Evolutionary conservation across 2,797 vertebrate genomes (phyloP), one percentile per base, ranked within the genome.

Genomic region (Sebastes itinus): DNA sequence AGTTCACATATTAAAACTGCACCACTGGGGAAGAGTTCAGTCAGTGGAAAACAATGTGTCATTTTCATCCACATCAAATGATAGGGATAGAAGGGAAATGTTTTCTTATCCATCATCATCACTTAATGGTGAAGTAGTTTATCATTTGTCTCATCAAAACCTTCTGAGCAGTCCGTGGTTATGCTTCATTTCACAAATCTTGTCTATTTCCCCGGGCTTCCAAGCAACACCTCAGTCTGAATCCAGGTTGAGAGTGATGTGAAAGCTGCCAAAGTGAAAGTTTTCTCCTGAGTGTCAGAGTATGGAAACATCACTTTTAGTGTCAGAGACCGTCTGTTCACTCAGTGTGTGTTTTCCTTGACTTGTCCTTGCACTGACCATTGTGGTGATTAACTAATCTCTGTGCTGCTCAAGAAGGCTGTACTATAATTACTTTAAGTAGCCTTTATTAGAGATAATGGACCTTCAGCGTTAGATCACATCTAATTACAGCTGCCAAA

Each of bases 371-470:
- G 76, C 72, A 65, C 62, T 73, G 77, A 77, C 64, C 70, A 75
- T 68, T 79, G 82, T 77, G 76, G 33, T 86, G 83, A 87, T 88
- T 79, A 83, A 83, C n/a, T 32, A 79, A 87, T 89, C 55, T 75
- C 35, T 77, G 30, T 68, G 62, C 72, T 74, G 60, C 62, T 55
- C 74, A 82, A 56, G 60, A 82, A 71, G 54, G 33, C 63, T 83
- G 71, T 49, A 52, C 72, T 63, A 65, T 89, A 92, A 88, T 93
- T 86, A 88, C 77, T 80, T 76, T 73, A 88, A 86, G 80, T 69
- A 84, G 84, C 68, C 74, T 85, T 82, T 84, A 89, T 87, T 82
- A 77, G 67, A 79, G 72, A 85, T 91, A 87, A 92, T 80, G 67
- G 77, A 68, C 77, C 79, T 76, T 86, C 42, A 74, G 84, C 62